Evolutionary conservation across 2,888 invertebrate genomes (phyloP).

Genomic region (Zaprionus lineosus): DNA sequence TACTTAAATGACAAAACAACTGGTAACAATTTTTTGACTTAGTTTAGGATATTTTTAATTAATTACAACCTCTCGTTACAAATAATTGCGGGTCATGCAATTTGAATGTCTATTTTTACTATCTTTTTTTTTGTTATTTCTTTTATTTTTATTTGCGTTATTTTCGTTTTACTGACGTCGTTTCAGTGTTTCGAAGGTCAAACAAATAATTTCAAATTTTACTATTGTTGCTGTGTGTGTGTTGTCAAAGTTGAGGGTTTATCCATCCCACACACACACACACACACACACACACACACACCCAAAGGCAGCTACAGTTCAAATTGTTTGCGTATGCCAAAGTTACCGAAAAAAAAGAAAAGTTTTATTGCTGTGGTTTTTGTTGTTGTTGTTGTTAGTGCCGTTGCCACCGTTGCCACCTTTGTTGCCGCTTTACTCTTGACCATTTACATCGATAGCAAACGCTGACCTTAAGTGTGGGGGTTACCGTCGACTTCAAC

Average conservation of each 20-base stretch:
- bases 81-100: constrained; percentile 9
- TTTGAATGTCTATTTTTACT: background rate
- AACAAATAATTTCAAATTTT: constrained; percentile 5
- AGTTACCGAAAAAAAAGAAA: constrained; percentile 22
- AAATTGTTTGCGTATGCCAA: constrained; percentile 42
- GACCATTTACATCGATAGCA: constrained; percentile 16
- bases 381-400: constrained; percentile 15
- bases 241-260: constrained; percentile 1
- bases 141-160: background rate
- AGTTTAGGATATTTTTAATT: constrained; percentile 10
- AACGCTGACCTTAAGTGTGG: constrained; percentile 30
- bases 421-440: constrained; percentile 11
- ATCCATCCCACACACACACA: constrained; percentile 2
- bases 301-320: constrained; percentile 23
- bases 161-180: background rate
- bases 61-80: background rate
- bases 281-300: constrained; percentile 6
- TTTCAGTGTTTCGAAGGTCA: constrained; percentile 24
- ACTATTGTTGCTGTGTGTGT: constrained; percentile 5
- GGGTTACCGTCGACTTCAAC: constrained; percentile 36
- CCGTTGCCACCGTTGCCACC: background rate
- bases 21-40: constrained; percentile 56
- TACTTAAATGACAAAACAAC: constrained; percentile 2
- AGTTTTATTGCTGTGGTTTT: constrained; percentile 10
- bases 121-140: background rate